Conservation (phyloP, 2,113 vertebrate genomes). For the Coryphaenoides rupestris region DNA sequence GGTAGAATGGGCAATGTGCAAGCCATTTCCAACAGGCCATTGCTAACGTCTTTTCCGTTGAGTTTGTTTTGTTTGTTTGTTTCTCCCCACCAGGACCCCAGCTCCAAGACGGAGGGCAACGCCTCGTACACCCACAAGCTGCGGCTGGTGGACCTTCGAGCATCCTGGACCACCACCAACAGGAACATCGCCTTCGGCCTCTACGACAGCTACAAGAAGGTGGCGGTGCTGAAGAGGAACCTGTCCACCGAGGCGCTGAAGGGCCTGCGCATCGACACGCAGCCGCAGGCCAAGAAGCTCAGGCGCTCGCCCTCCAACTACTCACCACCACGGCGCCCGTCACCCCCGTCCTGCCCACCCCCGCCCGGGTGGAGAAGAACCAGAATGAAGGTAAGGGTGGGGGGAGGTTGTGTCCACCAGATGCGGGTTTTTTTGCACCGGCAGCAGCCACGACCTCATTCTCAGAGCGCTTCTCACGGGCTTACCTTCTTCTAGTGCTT, state of each 20-base stretch:
- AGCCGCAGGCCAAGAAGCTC: conserved; percentile 88
- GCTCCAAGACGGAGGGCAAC: conserved; percentile 76
- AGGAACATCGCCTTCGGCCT: conserved; percentile 94
- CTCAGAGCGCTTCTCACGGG: too few species aligned
- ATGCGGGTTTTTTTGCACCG: too few species aligned
- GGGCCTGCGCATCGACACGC: conserved; percentile 90
- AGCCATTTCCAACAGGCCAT: too few species aligned
- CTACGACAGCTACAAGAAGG: conserved; percentile 97
- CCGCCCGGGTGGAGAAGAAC: conserved; percentile 78
- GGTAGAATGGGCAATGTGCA: too few species aligned
- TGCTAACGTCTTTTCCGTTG: too few species aligned
- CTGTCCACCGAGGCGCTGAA: conserved; percentile 96
- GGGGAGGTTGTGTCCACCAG: too few species aligned
- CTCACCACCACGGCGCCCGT: conserved; percentile 58
- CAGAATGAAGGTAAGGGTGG: conserved; percentile 83
- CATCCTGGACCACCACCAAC: conserved; percentile 95
- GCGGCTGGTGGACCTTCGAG: conserved; percentile 90
- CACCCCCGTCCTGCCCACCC: conserved; percentile 60
- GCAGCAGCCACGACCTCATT: too few species aligned
- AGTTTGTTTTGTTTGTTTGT: too few species aligned
- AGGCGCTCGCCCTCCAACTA: conserved; percentile 78
- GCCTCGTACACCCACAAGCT: conserved; percentile 91
- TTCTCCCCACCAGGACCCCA: conserved; percentile 75
- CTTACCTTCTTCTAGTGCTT: too few species aligned
- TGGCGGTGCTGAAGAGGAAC: conserved; percentile 93